A percentile compares a stretch with the other conserved stretches of the same genome.
phyloP scores from a whole-genome alignment of 2,797 vertebrate species.

The Urosaurus nigricauda region DNA sequence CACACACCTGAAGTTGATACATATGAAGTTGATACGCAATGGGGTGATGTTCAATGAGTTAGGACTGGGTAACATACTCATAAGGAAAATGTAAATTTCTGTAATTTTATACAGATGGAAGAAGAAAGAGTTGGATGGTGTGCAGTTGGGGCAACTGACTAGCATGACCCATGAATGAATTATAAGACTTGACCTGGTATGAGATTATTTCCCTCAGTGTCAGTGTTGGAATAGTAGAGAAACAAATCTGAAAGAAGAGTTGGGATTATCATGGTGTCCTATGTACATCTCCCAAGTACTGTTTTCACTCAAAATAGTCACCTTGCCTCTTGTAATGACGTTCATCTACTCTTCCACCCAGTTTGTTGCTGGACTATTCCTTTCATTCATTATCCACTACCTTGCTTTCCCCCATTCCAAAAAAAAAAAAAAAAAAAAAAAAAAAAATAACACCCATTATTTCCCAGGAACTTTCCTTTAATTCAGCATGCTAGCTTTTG shows the following conservation, averaged over 20 bases:
- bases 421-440: too few species aligned
- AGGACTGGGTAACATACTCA: not conserved
- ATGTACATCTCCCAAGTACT: not conserved
- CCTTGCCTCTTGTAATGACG: not conserved
- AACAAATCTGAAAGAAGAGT: not conserved
- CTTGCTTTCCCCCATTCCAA: not conserved
- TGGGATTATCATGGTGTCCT: not conserved
- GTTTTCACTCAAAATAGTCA: not conserved
- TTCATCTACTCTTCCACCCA: not conserved
- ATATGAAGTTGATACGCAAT: not conserved
- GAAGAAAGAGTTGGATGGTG: not conserved
- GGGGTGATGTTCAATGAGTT: not conserved
- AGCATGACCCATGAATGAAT: not conserved
- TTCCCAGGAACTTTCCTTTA: not conserved
- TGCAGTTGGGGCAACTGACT: not conserved
- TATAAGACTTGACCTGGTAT: not conserved
- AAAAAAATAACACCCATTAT: not conserved
- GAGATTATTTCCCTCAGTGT: not conserved
- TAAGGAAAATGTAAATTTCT: not conserved
- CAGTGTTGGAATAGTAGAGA: not conserved
- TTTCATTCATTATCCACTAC: not conserved
- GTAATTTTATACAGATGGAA: not conserved
- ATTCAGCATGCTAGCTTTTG: not conserved
- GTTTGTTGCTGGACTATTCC: not conserved
- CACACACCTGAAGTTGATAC: not conserved